These are phyloP conservation scores for Doris montereyensis DNA, from an alignment of 2,888 invertebrate species.

Conservation along the genomic window DNA sequence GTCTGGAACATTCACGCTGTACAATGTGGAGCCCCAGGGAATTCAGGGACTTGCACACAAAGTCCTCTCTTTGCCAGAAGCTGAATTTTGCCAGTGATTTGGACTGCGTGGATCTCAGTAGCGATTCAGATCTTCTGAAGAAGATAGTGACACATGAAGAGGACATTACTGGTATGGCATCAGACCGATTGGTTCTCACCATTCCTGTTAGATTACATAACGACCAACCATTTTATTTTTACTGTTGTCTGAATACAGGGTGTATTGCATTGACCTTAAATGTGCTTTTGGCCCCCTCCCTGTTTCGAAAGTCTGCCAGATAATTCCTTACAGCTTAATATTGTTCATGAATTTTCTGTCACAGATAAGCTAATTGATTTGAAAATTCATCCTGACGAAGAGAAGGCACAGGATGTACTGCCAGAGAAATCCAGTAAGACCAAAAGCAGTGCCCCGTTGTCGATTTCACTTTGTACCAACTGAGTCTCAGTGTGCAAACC, in stretches of 20 bases:
- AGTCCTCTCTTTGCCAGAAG: constrained; percentile 50
- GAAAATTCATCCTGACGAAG: constrained; percentile 49
- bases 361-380: constrained; percentile 62
- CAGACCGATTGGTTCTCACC: constrained; percentile 56
- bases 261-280: constrained; percentile 63
- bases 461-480: constrained; percentile 25
- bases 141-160: constrained; percentile 56
- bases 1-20: constrained; percentile 63
- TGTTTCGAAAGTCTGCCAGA: constrained; percentile 60
- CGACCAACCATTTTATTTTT: no score
- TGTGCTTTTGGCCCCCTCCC: constrained; percentile 62
- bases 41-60: no score
- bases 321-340: constrained; percentile 53
- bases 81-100: constrained; percentile 40
- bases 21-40: constrained; percentile 58
- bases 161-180: constrained; percentile 50
- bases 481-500: constrained; percentile 28
- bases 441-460: neutral
- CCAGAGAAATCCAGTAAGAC: neutral
- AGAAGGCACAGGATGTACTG: neutral
- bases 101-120: constrained; percentile 53
- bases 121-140: constrained; percentile 55
- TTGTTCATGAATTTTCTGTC: constrained; percentile 64
- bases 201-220: constrained; percentile 50
- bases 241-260: constrained; percentile 62